Evolutionary conservation across 2,113 vertebrate species (phyloP).

Genomic region (Vombatus ursinus): DNA sequence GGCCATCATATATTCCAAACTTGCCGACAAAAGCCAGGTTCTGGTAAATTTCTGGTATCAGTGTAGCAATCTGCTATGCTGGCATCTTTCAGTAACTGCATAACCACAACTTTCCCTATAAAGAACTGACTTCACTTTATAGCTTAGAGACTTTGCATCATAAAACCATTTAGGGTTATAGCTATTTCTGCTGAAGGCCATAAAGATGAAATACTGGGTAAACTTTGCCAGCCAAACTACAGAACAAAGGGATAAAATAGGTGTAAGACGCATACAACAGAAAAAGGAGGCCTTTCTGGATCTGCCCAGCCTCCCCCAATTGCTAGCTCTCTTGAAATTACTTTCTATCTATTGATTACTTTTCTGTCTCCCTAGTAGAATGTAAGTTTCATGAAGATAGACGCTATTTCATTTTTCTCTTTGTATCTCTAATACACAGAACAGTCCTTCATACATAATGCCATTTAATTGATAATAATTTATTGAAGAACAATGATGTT

Average conservation of each 20-base stretch:
- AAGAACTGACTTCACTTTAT: background rate
- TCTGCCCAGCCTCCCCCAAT: background rate
- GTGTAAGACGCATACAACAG: background rate
- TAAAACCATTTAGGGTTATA: constrained; percentile 10
- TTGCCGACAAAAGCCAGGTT: background rate
- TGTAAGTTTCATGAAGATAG: background rate
- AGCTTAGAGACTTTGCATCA: background rate
- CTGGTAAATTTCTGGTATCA: background rate
- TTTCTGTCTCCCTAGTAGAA: background rate
- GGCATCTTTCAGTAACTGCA: background rate
- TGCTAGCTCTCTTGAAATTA: background rate
- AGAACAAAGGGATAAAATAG: background rate
- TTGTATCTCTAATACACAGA: background rate
- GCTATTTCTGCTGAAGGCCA: constrained; percentile 24
- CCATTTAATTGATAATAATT: background rate
- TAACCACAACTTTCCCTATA: background rate
- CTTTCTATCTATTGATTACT: background rate
- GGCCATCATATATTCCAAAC: background rate
- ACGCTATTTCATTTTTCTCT: background rate
- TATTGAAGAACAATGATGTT: background rate
- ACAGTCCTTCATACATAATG: background rate
- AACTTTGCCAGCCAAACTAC: background rate
- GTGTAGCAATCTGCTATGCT: background rate
- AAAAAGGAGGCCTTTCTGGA: background rate
- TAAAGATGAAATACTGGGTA: constrained; percentile 16